phyloP scores from a whole-genome alignment of 2,888 invertebrate genomes.

The Epinotia ramella region DNA sequence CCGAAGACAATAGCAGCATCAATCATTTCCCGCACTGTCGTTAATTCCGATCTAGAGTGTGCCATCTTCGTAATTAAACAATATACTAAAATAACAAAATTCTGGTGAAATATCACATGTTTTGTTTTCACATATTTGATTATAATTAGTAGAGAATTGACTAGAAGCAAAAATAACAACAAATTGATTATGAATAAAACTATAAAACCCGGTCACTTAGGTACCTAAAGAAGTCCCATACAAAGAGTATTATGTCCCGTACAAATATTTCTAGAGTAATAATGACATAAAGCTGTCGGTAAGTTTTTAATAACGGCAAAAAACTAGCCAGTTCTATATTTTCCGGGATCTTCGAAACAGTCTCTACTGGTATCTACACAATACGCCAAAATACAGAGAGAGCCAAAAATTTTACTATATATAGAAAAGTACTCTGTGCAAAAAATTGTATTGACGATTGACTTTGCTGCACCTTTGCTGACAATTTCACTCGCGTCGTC shows the following conservation, averaged over 20 bases:
- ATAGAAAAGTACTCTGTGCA: too few species aligned
- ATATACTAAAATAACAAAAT: background rate
- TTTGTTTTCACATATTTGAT: too few species aligned
- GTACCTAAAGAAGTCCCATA: background rate
- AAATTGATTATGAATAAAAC: background rate
- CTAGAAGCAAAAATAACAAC: background rate
- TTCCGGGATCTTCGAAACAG: background rate
- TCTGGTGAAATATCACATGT: background rate
- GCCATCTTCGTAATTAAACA: background rate
- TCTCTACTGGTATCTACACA: too few species aligned
- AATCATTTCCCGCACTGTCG: constrained; percentile 25
- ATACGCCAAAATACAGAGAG: too few species aligned
- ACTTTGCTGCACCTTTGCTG: too few species aligned
- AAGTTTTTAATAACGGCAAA: background rate
- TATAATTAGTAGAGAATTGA: background rate
- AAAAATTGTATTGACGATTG: too few species aligned
- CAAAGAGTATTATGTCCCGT: background rate
- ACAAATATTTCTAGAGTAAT: constrained; percentile 9
- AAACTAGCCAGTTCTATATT: background rate
- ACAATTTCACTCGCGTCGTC: too few species aligned
- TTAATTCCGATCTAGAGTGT: background rate
- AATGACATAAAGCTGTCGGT: background rate
- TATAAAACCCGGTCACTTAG: background rate
- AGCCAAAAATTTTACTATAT: too few species aligned
- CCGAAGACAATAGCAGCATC: constrained; percentile 12